phyloP scores from a whole-genome alignment of 2,113 vertebrate species.

The human (Homo sapiens) region DNA sequence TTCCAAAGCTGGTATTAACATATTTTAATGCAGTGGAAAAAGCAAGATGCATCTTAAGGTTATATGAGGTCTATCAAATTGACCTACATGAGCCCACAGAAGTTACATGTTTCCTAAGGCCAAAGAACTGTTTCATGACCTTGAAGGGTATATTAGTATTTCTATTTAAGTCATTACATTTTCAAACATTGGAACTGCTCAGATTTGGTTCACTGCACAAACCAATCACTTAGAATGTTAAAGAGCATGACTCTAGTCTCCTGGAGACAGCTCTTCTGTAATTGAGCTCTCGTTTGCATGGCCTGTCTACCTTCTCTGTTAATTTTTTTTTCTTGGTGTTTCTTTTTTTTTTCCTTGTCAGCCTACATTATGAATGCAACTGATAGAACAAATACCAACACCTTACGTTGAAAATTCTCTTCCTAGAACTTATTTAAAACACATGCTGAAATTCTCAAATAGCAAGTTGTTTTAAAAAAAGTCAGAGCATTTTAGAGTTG shows the following conservation, averaged over 20 bases:
- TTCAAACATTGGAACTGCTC: constrained; percentile 75
- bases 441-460: constrained; percentile 60
- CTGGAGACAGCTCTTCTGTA: constrained; percentile 74
- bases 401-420: constrained; percentile 7
- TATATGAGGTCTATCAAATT: constrained; percentile 27
- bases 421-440: constrained; percentile 60
- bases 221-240: constrained; percentile 77
- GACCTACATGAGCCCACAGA: constrained; percentile 56
- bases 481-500: constrained; percentile 58
- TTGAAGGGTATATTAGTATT: constrained; percentile 64
- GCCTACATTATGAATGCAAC: constrained; percentile 59
- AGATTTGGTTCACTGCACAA: constrained; percentile 76
- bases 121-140: constrained; percentile 64
- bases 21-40: constrained; percentile 61
- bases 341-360: constrained; percentile 23
- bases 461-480: constrained; percentile 41
- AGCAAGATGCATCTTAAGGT: constrained; percentile 24
- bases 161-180: constrained; percentile 76
- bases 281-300: constrained; percentile 74
- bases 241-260: constrained; percentile 67
- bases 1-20: constrained; percentile 61
- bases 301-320: constrained; percentile 73
- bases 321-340: constrained; percentile 62
- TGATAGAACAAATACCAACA: constrained; percentile 69
- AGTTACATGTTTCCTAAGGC: constrained; percentile 53